Evolutionary conservation across 2,113 vertebrate species (phyloP).

Genomic region (Geothlypis trichas): DNA sequence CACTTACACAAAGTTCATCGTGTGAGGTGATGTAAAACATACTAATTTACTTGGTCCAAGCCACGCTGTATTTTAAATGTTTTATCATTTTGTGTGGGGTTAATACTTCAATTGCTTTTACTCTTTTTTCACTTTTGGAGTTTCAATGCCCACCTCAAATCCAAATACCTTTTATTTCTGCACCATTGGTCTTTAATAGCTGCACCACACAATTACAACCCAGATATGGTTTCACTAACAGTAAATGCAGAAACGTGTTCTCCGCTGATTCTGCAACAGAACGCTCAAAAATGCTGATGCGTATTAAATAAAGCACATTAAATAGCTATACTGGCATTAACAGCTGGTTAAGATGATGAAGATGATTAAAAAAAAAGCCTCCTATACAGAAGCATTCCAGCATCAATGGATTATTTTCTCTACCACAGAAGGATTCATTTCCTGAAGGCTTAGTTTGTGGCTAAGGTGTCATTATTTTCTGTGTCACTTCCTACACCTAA

Average conservation of each 20-base stretch:
- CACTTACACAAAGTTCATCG: not conserved
- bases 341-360: not conserved
- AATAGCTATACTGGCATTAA: not conserved
- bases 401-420: not conserved
- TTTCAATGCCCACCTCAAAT: not conserved
- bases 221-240: not conserved
- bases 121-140: not conserved
- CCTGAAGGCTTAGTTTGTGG: not conserved
- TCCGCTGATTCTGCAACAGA: not conserved
- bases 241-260: accelerated
- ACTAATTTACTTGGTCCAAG: not conserved
- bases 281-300: not conserved
- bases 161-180: not conserved
- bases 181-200: not conserved
- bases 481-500: not conserved
- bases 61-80: not conserved
- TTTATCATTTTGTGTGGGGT: not conserved
- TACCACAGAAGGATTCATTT: not conserved
- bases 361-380: not conserved
- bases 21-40: accelerated
- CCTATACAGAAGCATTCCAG: not conserved
- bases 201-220: not conserved
- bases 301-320: not conserved
- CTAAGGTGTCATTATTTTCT: not conserved
- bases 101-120: not conserved